phyloP scores from a whole-genome alignment of 2,113 vertebrate genomes.

The Protobothrops flavoviridis region DNA sequence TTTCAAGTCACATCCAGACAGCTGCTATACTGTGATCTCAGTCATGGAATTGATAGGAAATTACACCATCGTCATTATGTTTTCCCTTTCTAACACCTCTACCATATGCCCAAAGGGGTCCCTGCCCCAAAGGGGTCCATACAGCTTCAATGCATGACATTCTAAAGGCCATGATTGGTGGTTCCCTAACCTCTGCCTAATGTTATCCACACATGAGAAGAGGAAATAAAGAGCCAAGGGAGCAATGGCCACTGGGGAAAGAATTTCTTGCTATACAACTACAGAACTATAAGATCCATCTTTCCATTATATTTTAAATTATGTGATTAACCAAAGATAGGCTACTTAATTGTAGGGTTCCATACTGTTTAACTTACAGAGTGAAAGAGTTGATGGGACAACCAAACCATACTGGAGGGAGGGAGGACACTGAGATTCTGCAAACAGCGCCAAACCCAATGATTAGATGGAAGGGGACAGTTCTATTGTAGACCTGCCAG shows the following conservation, averaged over 20 bases:
- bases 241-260: neutral
- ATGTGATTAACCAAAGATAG: neutral
- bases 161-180: neutral
- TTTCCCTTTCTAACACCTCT: neutral
- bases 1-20: neutral
- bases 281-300: neutral
- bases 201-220: neutral
- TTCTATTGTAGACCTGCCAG: neutral
- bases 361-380: neutral
- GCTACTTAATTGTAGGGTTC: neutral
- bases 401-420: neutral
- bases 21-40: neutral
- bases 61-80: neutral
- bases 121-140: neutral
- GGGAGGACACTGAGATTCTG: neutral
- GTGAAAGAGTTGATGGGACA: neutral
- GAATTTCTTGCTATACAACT: neutral
- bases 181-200: neutral
- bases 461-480: neutral
- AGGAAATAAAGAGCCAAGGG: neutral
- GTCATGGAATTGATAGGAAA: neutral
- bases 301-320: neutral
- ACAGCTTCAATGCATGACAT: neutral
- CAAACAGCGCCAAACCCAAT: neutral
- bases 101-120: neutral